phyloP scores from a whole-genome alignment of 30 jellyfish, hydroid and myxozoan genomes.

The Sanderia malayensis region DNA sequence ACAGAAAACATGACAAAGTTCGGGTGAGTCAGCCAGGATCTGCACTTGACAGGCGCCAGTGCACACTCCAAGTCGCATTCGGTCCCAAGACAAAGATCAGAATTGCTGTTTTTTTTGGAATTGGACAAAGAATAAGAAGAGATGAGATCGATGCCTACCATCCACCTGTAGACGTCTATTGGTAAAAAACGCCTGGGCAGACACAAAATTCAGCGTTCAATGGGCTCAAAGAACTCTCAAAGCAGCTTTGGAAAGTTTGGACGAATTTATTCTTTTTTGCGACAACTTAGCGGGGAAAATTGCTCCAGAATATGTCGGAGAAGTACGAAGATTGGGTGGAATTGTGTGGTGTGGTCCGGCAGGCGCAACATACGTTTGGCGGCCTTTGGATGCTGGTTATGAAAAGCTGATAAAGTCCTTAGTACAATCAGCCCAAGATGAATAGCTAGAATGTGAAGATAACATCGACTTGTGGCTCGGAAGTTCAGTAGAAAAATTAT shows the following conservation, averaged over 20 bases:
- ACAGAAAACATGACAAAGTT: slow-evolving; percentile 38
- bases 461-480: slow-evolving; percentile 50
- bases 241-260: not conserved
- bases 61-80: slow-evolving; percentile 18
- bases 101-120: slow-evolving; percentile 44
- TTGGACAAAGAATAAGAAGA: slow-evolving; percentile 28
- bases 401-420: slow-evolving; percentile 9
- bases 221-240: slow-evolving; percentile 13
- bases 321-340: slow-evolving; percentile 7
- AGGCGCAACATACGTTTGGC: slow-evolving; percentile 36
- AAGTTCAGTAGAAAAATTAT: slow-evolving; percentile 7
- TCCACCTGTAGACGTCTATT: slow-evolving; percentile 42
- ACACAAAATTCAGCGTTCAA: slow-evolving; percentile 11
- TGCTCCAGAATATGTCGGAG: not conserved
- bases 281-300: not conserved
- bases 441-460: slow-evolving; percentile 50
- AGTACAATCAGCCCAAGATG: slow-evolving; percentile 22
- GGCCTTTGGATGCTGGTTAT: slow-evolving; percentile 44
- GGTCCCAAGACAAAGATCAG: slow-evolving; percentile 26
- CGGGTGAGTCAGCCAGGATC: slow-evolving; percentile 61
- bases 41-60: slow-evolving; percentile 55
- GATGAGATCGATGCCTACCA: slow-evolving; percentile 23
- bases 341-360: slow-evolving; percentile 39
- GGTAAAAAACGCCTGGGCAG: slow-evolving; percentile 51
- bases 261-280: not conserved